Evolutionary conservation across 2,797 vertebrate genomes (phyloP), one percentile per base, ranked within the genome.

Genomic region (Novumbra hubbsi): DNA sequence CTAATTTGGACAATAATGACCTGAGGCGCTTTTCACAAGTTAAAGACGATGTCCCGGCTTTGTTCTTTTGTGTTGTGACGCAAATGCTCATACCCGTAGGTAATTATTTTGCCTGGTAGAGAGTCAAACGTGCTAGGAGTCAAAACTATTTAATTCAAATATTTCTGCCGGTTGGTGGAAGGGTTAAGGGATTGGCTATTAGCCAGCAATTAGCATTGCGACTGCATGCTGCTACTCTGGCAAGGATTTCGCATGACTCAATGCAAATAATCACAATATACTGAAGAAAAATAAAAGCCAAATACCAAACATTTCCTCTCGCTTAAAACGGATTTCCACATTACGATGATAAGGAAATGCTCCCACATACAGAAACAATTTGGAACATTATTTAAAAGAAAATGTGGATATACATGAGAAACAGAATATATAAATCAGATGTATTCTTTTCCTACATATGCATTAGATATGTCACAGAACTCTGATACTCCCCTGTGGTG

Each of bases 1-100:
- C 90, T 92, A 91, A 92, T 93, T 91, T 91, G 86, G 82, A 78
- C 65, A 8, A 15, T 70, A 80, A 86, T 91, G 89, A 92, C 89
- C 88, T 34, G 28, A 71, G 12, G 79, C 81, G 82, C 78, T 78
- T 85, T 78, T 72, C 19, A 74, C 74, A 76, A 83, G 75, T 84
- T 74, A 84, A 88, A 83, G 84, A 81, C 76, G 69, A 78, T 79
- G 75, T 83, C 48, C 74, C 71, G 41, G 71, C 85, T 83, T 81
- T 81, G 73, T 85, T 85, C 76, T 77, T 83, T 67, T 70, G 63
- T 75, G 68, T 76, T 81, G 66, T 74, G 83, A 90, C 66, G 69
- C 82, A 82, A 78, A 85, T 81, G 74, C 74, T 57, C 74, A 74
- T 76, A 65, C 78, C 67, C 67, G 41, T 74, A 80, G 84, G 85